Percentiles rank a stretch among this genome's conserved stretches.
Conservation (phyloP, 2,888 invertebrate species). For the Epirrita christyi region DNA sequence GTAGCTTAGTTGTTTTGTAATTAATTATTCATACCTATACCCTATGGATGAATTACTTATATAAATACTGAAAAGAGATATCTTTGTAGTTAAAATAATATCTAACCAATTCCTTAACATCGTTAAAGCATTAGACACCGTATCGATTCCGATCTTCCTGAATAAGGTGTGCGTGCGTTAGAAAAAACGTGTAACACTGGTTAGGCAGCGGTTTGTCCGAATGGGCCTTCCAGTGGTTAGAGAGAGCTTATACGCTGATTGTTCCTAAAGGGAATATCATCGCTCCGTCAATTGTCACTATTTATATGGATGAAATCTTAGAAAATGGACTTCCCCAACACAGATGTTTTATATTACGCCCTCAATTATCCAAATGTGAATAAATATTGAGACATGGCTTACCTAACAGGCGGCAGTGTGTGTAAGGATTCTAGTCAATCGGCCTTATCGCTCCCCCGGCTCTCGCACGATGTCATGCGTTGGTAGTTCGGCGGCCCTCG, state of each 20-base stretch:
- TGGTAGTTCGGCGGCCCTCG: slow-evolving; percentile 91
- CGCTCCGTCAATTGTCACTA: neutral
- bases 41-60: too few relatives aligned
- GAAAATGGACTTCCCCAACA: neutral
- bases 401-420: slow-evolving; percentile 81
- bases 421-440: slow-evolving; percentile 93
- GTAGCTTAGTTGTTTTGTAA: neutral
- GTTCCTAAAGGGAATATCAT: neutral
- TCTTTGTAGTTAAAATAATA: too few relatives aligned
- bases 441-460: slow-evolving; percentile 90
- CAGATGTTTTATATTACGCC: too few relatives aligned
- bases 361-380: neutral
- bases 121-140: too few relatives aligned
- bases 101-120: too few relatives aligned
- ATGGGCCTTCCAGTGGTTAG: neutral
- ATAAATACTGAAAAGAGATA: too few relatives aligned
- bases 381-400: slow-evolving; percentile 18
- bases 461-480: slow-evolving; percentile 94
- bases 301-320: neutral
- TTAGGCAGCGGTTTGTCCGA: too few relatives aligned
- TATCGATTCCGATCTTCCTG: too few relatives aligned
- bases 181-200: too few relatives aligned
- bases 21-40: neutral
- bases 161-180: too few relatives aligned
- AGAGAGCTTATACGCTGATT: neutral